Base-by-base conservation (phyloP, 2,797 vertebrate species). In the Halcyon smyrnensis region DNA sequence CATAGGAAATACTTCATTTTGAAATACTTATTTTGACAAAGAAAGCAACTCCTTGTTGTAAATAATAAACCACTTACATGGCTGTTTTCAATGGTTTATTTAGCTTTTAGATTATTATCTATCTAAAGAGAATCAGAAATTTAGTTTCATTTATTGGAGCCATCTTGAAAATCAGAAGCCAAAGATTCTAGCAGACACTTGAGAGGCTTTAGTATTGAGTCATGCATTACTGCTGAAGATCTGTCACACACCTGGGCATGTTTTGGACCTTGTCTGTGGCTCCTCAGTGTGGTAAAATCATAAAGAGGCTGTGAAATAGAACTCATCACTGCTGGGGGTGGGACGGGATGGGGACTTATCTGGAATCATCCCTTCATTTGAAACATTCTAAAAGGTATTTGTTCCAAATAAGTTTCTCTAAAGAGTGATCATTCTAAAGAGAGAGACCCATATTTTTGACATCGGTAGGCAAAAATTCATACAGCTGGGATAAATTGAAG, bases 221-320 rank as follows among this genome's bases (percentile, higher is more conserved):
- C 0, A 0, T 10, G 11, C 3, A 3, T 28, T 43, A 41, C 50
- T 59, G 54, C 28, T 65, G 67, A 82, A 75, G 53, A 45, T 56
- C 8, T 5, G 18, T n/a, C 0, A 1, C 28, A 32, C 57, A 39
- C 17, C 62, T 59, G 75, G n/a, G 15, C 3, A 1, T 21, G 34
- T 54, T 74, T 87, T 46, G 48, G 57, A 36, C 16, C 37, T 25
- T 21, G 27, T 71, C 74, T 78, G 78, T 39, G 50, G 15, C 39
- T 84, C 27, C 48, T 90, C 10, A 28, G 63, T 39, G 64, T 50
- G 30, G 20, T 74, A 45, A 74, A 92, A 46, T 70, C 28, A 37
- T 6, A 25, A 65, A 50, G n/a, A 28, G 37, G 21, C 50, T 64
- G 34, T 62, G 64, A 60, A 82, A 73, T 15, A 57, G n/a, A 81